phyloP scores from a whole-genome alignment of 2,888 invertebrate species.

The Eupithecia centaureata region DNA sequence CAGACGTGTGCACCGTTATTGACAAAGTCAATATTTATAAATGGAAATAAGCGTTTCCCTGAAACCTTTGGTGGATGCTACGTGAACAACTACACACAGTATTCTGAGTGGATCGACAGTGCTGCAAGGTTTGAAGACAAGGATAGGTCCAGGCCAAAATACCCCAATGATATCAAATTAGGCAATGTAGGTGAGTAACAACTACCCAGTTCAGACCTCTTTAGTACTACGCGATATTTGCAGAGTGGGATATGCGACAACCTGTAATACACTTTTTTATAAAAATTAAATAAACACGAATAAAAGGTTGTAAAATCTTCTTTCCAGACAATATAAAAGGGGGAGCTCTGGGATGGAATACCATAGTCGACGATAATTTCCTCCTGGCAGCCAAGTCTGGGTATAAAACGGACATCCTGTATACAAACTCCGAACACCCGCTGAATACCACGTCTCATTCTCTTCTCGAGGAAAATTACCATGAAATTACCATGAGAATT shows the following conservation, averaged over 20 bases:
- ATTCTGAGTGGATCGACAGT: slow-evolving; percentile 17
- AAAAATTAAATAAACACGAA: too few relatives aligned
- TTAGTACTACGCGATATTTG: too few relatives aligned
- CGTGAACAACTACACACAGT: slow-evolving; percentile 10
- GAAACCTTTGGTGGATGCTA: slow-evolving; percentile 27
- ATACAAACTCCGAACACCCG: slow-evolving; percentile 20
- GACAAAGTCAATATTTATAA: slow-evolving; percentile 27
- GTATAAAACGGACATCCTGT: slow-evolving; percentile 34
- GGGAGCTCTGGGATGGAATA: slow-evolving; percentile 59
- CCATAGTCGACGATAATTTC: slow-evolving; percentile 49
- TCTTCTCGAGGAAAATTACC: not conserved
- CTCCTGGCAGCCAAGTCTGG: slow-evolving; percentile 53
- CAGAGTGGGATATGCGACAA: too few relatives aligned
- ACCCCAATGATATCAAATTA: too few relatives aligned
- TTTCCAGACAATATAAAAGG: slow-evolving; percentile 13
- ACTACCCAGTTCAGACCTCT: too few relatives aligned
- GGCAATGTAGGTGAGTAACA: too few relatives aligned
- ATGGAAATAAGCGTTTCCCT: not conserved
- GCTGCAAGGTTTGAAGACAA: not conserved
- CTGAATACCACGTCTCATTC: not conserved
- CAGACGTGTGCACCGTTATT: slow-evolving; percentile 63
- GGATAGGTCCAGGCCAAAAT: too few relatives aligned
- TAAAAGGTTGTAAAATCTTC: not conserved
- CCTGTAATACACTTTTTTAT: too few relatives aligned
- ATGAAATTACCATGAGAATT: too few relatives aligned